Evolutionary conservation across 2,888 invertebrate species (phyloP).

Genomic region (Gasteruption jaculator): DNA sequence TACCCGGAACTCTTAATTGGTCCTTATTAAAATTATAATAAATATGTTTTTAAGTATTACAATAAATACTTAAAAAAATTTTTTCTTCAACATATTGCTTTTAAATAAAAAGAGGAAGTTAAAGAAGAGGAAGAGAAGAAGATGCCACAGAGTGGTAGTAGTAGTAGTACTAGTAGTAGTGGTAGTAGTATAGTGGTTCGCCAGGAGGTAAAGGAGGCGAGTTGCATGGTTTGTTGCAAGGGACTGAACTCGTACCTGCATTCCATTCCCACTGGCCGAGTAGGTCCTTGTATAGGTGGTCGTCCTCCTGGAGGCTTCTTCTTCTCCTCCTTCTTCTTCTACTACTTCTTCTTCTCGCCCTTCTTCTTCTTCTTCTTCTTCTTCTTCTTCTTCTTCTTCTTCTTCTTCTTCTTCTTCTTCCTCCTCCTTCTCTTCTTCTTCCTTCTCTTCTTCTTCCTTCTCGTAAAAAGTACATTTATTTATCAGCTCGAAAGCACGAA

Average conservation of each 20-base stretch:
- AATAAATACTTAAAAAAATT: too few relatives aligned
- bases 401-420: constrained; percentile 5
- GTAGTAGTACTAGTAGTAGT: constrained; percentile 18
- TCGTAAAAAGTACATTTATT: too few relatives aligned
- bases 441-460: constrained; percentile 11
- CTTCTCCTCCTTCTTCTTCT: constrained; percentile 26
- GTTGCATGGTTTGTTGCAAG: constrained; percentile 34
- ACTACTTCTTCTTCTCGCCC: constrained; percentile 25
- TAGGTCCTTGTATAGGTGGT: constrained; percentile 49
- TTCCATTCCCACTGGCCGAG: constrained; percentile 51
- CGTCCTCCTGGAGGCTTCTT: constrained; percentile 30
- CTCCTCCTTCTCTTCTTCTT: constrained; percentile 16
- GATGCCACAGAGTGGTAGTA: constrained; percentile 13
- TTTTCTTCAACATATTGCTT: too few relatives aligned
- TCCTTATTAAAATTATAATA: too few relatives aligned
- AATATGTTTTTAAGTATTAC: too few relatives aligned
- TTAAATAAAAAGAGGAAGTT: not conserved
- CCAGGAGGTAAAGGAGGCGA: constrained; percentile 32
- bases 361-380: constrained; percentile 6
- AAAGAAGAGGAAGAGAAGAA: constrained; percentile 1
- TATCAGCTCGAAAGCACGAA: too few relatives aligned
- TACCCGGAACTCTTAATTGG: too few relatives aligned
- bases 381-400: constrained; percentile 12
- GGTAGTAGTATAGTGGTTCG: constrained; percentile 24
- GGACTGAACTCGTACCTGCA: constrained; percentile 49